Conservation (phyloP, 2,888 invertebrate genomes). For the Orthosia gothica region DNA sequence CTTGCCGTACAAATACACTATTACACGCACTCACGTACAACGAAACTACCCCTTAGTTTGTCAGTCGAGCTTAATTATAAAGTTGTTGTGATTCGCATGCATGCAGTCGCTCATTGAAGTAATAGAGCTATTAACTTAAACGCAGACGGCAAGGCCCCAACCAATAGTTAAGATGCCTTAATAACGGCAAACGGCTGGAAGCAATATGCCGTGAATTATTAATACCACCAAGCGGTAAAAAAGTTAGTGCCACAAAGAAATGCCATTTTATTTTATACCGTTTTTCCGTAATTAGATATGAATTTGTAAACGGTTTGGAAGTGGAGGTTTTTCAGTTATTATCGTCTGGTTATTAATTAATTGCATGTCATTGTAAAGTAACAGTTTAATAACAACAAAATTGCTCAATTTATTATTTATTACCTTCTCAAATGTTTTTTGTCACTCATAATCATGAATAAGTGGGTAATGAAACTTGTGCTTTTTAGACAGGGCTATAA, state of each 20-base stretch:
- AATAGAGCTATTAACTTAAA: conserved; percentile 86
- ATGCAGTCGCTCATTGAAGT: conserved; percentile 78
- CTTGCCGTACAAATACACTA: too few species aligned
- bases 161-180: conserved; percentile 78
- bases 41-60: too few species aligned
- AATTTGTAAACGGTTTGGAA: conserved; percentile 28
- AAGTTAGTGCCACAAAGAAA: conserved; percentile 49
- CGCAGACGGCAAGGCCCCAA: conserved; percentile 73
- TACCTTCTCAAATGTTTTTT: too few species aligned
- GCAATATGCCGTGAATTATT: conserved; percentile 79
- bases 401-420: neutral
- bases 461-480: neutral
- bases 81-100: conserved; percentile 75
- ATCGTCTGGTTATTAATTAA: neutral
- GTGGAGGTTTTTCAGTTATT: neutral
- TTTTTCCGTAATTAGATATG: conserved; percentile 32
- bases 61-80: too few species aligned
- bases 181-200: conserved; percentile 73
- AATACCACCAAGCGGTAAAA: conserved; percentile 46
- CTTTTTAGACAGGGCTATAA: too few species aligned
- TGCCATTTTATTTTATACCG: conserved; percentile 51
- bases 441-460: neutral
- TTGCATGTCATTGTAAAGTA: neutral
- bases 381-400: neutral
- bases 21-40: too few species aligned